A percentile compares a stretch with the other conserved stretches of the same genome.
Conservation (phyloP, 2,113 vertebrate genomes). For the Clarias macrocephalus region DNA sequence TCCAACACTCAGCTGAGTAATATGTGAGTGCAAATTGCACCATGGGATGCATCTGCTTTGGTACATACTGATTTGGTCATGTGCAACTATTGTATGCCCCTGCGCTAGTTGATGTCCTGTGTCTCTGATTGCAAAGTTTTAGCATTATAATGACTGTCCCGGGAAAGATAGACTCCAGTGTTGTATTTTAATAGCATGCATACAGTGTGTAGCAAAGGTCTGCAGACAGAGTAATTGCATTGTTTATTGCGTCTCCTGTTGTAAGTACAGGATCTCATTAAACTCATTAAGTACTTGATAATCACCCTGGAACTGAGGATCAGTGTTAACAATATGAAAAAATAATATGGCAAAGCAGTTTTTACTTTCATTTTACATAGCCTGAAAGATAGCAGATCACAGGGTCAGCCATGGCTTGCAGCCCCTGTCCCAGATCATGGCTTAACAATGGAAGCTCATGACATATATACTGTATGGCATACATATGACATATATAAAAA, state of each 20-base stretch:
- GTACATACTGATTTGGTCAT: not conserved
- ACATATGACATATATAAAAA: too few relatives aligned
- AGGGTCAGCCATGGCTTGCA: not conserved
- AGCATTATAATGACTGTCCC: not conserved
- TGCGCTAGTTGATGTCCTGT: not conserved
- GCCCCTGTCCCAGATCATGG: not conserved
- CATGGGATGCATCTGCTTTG: not conserved
- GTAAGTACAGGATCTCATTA: constrained; percentile 7
- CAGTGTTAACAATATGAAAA: not conserved
- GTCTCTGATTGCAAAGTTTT: not conserved
- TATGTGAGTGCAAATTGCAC: not conserved
- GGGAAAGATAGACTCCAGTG: not conserved
- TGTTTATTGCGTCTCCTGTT: constrained; percentile 1
- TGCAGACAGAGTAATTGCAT: not conserved
- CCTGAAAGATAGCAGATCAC: not conserved
- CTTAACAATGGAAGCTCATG: not conserved
- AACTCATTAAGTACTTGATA: not conserved
- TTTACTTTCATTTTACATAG: not conserved
- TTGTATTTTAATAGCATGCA: not conserved
- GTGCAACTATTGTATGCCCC: not conserved
- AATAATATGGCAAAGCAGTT: not conserved
- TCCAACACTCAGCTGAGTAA: not conserved
- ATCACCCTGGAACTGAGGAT: not conserved
- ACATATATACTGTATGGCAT: too few relatives aligned
- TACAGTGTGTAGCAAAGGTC: not conserved